A percentile compares a stretch with the other conserved stretches of the same genome.
phyloP scores from a whole-genome alignment of 2,113 vertebrate species.

The Psammodynastes pulverulentus region DNA sequence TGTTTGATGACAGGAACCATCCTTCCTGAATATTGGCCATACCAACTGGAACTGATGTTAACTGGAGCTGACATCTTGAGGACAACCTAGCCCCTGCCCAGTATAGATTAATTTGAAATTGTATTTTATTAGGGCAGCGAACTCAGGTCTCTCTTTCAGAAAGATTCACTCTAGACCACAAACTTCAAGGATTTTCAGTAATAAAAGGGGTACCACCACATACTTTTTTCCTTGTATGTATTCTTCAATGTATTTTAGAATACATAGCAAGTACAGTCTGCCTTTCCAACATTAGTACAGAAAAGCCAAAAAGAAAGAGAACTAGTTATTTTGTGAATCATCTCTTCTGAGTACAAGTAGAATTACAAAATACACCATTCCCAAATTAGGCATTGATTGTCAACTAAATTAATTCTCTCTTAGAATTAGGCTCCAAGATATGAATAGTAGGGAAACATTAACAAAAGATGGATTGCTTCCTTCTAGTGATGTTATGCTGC shows the following conservation, averaged over 20 bases:
- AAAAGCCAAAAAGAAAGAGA: not conserved
- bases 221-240: not conserved
- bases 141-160: not conserved
- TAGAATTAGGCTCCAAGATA: not conserved
- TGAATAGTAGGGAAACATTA: not conserved
- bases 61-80: not conserved
- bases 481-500: slow-evolving; percentile 11
- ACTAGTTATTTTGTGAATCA: not conserved
- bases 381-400: not conserved
- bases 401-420: not conserved
- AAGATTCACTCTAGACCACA: not conserved
- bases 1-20: not conserved
- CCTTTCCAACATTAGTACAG: not conserved
- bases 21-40: not conserved
- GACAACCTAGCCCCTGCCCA: not conserved
- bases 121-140: not conserved
- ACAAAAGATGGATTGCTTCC: slow-evolving; percentile 3
- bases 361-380: not conserved
- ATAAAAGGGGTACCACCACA: not conserved
- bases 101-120: not conserved
- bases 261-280: not conserved
- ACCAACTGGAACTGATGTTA: not conserved
- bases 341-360: not conserved
- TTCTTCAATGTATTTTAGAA: not conserved
- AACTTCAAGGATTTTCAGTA: not conserved